Percentiles rank a stretch among this genome's conserved stretches.
These are phyloP conservation scores for Dromiciops gliroides DNA, from an alignment of 2,113 vertebrate genomes.

Conservation along the genomic window DNA sequence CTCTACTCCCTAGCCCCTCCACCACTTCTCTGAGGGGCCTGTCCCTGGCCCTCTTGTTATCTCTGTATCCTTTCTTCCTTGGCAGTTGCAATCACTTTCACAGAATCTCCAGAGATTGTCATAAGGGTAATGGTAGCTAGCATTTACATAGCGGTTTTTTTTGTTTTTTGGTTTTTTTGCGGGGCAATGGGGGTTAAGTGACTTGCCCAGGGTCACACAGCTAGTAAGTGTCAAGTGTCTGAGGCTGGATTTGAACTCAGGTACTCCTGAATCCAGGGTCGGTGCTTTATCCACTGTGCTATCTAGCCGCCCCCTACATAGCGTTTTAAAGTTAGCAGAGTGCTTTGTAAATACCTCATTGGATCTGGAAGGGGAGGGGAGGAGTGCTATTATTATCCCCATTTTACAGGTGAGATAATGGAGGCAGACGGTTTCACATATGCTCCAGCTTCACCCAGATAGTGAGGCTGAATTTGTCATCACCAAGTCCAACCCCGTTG, in stretches of 20 bases:
- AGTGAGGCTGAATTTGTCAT: neutral
- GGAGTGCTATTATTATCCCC: neutral
- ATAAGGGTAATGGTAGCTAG: neutral
- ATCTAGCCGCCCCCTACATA: no score
- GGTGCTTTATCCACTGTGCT: no score
- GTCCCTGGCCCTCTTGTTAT: neutral
- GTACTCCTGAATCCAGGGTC: no score
- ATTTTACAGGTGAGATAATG: neutral
- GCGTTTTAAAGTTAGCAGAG: neutral
- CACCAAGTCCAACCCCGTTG: neutral
- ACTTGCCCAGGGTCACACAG: no score
- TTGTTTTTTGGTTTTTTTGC: no score
- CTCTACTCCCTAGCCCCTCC: neutral
- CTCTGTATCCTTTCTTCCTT: neutral
- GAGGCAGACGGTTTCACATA: neutral
- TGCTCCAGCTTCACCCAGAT: neutral
- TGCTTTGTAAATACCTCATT: no score
- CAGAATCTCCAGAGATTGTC: no score
- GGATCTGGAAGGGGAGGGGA: no score
- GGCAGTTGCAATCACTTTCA: neutral
- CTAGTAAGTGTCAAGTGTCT: no score
- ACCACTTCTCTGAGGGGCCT: no score
- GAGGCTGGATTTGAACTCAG: no score
- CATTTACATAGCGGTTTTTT: neutral
- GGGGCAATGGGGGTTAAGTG: no score